phyloP scores from a whole-genome alignment of 2,113 vertebrate species.

The Pedetes capensis region DNA sequence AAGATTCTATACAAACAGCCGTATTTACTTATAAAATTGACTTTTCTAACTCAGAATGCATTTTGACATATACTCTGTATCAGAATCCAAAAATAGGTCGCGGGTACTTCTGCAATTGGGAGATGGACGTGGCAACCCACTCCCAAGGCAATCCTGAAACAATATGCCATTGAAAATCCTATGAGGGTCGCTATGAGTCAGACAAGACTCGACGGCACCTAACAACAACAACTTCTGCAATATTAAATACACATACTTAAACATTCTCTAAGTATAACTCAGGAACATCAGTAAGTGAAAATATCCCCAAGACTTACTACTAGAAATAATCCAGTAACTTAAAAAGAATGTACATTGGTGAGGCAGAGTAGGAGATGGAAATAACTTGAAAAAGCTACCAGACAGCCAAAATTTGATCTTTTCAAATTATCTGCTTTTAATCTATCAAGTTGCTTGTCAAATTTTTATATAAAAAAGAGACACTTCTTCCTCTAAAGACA shows the following conservation, averaged over 20 bases:
- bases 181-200: no score
- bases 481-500: no score
- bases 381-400: slow-evolving; percentile 2
- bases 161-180: no score
- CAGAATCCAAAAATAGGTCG: no score
- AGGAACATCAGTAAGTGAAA: neutral
- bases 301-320: neutral
- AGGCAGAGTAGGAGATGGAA: neutral
- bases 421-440: slow-evolving; percentile 26
- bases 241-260: neutral
- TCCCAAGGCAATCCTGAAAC: no score
- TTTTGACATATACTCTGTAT: neutral
- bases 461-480: slow-evolving; percentile 37
- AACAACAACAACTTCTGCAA: no score
- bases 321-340: slow-evolving; percentile 21
- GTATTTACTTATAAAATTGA: slow-evolving; percentile 14
- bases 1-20: neutral
- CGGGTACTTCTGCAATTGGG: no score
- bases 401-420: neutral
- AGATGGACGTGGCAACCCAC: no score
- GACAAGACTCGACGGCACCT: no score
- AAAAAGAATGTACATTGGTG: neutral
- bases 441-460: neutral
- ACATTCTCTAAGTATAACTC: neutral
- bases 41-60: slow-evolving; percentile 1